Evolutionary conservation across 2,888 invertebrate genomes (phyloP).

Genomic region (Agrochola lychnidis): DNA sequence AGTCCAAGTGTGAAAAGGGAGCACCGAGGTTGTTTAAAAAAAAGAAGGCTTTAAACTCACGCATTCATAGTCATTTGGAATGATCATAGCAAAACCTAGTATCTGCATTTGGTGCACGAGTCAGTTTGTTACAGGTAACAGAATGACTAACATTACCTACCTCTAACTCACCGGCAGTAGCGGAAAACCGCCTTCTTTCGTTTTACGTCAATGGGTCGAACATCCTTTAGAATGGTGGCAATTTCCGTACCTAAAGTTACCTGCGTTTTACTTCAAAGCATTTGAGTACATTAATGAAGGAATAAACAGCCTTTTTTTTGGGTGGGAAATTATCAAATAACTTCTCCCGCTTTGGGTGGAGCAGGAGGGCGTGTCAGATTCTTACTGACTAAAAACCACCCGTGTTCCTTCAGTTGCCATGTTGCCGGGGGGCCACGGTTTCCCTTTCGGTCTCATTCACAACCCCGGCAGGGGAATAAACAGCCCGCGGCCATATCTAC

Average conservation of each 20-base stretch:
- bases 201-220: conserved; percentile 42
- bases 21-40: too few relatives aligned
- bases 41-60: too few relatives aligned
- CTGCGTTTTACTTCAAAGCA: not conserved
- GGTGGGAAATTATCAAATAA: too few relatives aligned
- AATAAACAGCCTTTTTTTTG: not conserved
- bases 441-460: too few relatives aligned
- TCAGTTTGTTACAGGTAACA: conserved; percentile 6
- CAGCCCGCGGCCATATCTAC: not conserved
- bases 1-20: too few relatives aligned
- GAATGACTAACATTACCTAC: conserved; percentile 20
- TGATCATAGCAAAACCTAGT: too few relatives aligned
- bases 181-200: conserved; percentile 34
- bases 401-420: too few relatives aligned
- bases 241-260: conserved; percentile 31
- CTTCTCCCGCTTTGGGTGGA: too few relatives aligned
- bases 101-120: not conserved
- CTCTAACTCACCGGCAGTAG: not conserved
- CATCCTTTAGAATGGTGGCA: conserved; percentile 25
- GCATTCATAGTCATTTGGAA: not conserved
- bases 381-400: too few relatives aligned
- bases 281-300: not conserved
- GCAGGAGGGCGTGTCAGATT: too few relatives aligned
- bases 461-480: too few relatives aligned
- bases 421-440: too few relatives aligned